A percentile compares a stretch with the other conserved stretches of the same genome.
phyloP scores from a whole-genome alignment of 2,113 vertebrate genomes.

The Paralichthys olivaceus region DNA sequence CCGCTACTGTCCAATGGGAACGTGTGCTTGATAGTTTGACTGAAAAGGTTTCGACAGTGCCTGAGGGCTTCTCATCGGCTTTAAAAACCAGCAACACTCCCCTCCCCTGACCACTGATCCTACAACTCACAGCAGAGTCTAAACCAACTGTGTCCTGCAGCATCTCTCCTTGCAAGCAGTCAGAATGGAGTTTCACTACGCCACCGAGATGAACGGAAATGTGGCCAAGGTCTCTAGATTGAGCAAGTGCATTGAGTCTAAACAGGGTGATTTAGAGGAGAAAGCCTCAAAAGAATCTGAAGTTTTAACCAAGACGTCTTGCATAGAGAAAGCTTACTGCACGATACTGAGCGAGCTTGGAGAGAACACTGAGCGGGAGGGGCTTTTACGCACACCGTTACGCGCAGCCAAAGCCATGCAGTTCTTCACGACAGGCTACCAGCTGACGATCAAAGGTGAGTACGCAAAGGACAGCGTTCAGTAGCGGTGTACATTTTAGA shows the following conservation, averaged over 20 bases:
- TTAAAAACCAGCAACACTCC: background rate
- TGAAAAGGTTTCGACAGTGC: background rate
- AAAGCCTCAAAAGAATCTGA: background rate
- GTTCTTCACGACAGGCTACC: slow-evolving; percentile 76
- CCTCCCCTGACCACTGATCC: background rate
- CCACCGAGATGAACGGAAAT: background rate
- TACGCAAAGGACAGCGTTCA: background rate
- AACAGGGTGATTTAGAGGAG: background rate
- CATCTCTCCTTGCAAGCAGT: background rate
- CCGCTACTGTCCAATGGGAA: background rate
- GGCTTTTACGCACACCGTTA: slow-evolving; percentile 68
- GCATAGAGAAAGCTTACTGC: slow-evolving; percentile 60
- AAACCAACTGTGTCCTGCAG: background rate
- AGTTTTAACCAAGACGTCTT: background rate
- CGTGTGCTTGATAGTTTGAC: background rate
- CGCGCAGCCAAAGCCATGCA: slow-evolving; percentile 77
- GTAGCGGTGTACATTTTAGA: background rate
- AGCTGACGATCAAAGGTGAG: slow-evolving; percentile 63
- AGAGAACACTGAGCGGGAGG: slow-evolving; percentile 64
- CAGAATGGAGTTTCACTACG: background rate
- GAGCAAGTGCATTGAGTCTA: background rate
- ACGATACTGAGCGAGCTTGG: slow-evolving; percentile 72
- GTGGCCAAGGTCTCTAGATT: background rate
- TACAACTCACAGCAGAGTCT: background rate
- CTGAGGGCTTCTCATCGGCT: background rate